Base-by-base conservation (phyloP, 2,797 vertebrate genomes). In the Pitangus sulphuratus region DNA sequence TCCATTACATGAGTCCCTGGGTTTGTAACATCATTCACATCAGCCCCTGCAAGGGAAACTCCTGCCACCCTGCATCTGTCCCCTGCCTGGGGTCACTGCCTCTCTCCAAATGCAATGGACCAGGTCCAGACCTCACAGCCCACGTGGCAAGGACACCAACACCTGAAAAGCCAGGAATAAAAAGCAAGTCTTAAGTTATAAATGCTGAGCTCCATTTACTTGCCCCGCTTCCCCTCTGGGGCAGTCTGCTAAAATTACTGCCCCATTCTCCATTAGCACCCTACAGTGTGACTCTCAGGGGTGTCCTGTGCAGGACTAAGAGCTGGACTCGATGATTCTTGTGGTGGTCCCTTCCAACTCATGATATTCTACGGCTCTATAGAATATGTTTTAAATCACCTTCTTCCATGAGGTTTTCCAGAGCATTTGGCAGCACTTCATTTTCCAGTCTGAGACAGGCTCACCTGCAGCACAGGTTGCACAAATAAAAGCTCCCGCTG, bases 1-100 rank as follows among this genome's bases (percentile, higher is more conserved):
- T 16, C 58, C 25, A 2, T 20, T 15, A 12, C 4, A 6, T 0
- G 4, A 80, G 12, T 8, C 8, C n/a, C 25, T 53, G 42, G 3
- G 45, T 75, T 87, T 25, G 15, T 37, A 57, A 48, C 47, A 60
- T 3, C 65, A 50, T 33, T 19, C 8, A n/a, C 24, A 47, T 31
- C 57, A 42, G 20, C 6, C 44, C 51, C 62, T 48, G 28, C 44
- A 70, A 30, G 31, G 25, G 53, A 64, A 74, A 33, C 20, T 76
- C 40, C 44, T 30, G 39, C 64, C 2, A 2, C 25, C 44, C 21
- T 64, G 3, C 37, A 40, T 24, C 44, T 51, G 60, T 35, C 20
- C 17, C 17, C 42, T 57, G 42, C 42, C 51, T 21, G 7, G n/a
- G 22, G 60, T 69, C 86, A 68, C 40, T 7, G 1, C 24, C 54